phyloP scores from a whole-genome alignment of 2,797 vertebrate species.

The Apodemus agrarius region DNA sequence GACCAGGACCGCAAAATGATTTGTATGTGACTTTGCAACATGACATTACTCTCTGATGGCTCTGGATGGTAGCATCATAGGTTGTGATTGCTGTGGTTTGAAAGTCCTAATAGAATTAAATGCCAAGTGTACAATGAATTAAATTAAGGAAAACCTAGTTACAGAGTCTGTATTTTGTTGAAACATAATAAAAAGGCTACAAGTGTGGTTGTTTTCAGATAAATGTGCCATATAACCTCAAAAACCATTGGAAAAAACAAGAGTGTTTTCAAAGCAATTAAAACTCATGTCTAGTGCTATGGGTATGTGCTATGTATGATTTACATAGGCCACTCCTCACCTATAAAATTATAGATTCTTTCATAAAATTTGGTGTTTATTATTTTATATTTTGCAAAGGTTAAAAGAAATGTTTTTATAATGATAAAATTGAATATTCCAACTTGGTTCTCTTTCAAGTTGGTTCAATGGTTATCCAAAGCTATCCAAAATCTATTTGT shows the following conservation, averaged over 20 bases:
- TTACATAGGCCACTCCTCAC: constrained; percentile 51
- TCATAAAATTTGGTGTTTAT: neutral
- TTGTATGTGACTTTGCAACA: constrained; percentile 43
- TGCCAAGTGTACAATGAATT: constrained; percentile 25
- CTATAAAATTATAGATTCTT: constrained; percentile 25
- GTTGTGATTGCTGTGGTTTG: constrained; percentile 7
- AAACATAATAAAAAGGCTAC: constrained; percentile 50
- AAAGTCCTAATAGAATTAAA: neutral
- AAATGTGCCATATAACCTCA: constrained; percentile 27
- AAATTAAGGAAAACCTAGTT: constrained; percentile 25
- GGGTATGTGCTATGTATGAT: neutral
- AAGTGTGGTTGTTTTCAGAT: neutral
- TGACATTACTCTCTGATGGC: constrained; percentile 41
- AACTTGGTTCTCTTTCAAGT: neutral
- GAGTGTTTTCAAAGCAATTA: constrained; percentile 46
- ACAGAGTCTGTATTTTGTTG: constrained; percentile 33
- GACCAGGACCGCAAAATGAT: too few species aligned
- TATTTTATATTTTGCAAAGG: neutral
- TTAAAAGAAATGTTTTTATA: neutral
- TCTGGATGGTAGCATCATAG: neutral
- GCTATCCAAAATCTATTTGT: neutral
- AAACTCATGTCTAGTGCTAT: neutral
- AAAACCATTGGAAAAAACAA: neutral
- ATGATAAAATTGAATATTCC: neutral
- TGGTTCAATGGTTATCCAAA: neutral